Evolutionary conservation across 2,888 invertebrate species (phyloP), one percentile per base, ranked within the genome.

Genomic region (Drosophila paramelanica): DNA sequence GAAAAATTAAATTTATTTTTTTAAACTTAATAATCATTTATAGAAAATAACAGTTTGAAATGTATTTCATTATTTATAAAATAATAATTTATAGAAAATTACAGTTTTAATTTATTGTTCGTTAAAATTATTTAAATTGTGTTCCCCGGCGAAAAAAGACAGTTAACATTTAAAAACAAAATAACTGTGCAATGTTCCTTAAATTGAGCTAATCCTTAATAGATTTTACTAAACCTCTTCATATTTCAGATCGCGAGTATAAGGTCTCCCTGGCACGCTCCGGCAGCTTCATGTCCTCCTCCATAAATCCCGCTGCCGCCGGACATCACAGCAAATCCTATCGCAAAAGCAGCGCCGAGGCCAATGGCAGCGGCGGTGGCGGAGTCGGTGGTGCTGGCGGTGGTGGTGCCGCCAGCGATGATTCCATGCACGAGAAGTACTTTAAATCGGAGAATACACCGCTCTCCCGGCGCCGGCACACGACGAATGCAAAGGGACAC

Each of bases 401-500:
- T 41, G 74, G 74, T 53, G 92, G 92, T 45, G 92, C 95, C 59
- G 94, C 94, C 1, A 96, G 96, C 43, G 96, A 96, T 86, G 96
- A 96, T 92, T 96, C 96, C 0, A 96, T 96, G 96, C 96, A 96
- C 90, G 96, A 96, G 89, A 96, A 96, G 90, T 96, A 96, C 89
- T 95, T 96, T 89, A 94, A 95, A 84, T 95, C 95, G 2, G 95
- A 95, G 84, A 95, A 95, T 77, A 95, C 95, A 31, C 95, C 95
- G 13, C 91, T 94, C 61, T 93, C 94, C 6, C 93, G 94, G 74
- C 93, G 94, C 73, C 89, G 92, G 8, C 91, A 92, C 71, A 91
- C 91, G 55, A 88, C 91, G 23, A 89, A 91, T 57, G 80, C 90
- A 43, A 88, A 89, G 47, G 76, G 79, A 10, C 83, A 83, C 64